phyloP scores from a whole-genome alignment of 2,888 invertebrate species.

The Willowsia nigromaculata region DNA sequence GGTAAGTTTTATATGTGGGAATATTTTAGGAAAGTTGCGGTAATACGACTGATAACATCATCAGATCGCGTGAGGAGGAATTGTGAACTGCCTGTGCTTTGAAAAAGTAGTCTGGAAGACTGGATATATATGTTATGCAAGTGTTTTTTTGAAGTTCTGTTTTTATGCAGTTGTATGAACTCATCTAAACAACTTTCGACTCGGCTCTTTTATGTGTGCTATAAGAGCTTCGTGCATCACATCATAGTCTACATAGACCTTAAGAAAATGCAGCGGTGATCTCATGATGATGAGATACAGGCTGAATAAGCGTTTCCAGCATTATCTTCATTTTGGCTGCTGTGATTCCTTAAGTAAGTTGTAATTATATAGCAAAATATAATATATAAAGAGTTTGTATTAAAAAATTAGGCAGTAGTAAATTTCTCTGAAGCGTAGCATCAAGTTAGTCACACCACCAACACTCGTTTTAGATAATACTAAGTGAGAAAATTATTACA shows the following conservation, averaged over 20 bases:
- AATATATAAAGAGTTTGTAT: too few species aligned
- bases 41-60: slow-evolving; percentile 18
- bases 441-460: too few species aligned
- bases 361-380: too few species aligned
- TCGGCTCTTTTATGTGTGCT: too few species aligned
- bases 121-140: not conserved
- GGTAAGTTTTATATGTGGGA: slow-evolving; percentile 15
- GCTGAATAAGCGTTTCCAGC: slow-evolving; percentile 18
- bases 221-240: slow-evolving; percentile 30
- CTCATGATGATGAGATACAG: not conserved
- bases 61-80: slow-evolving; percentile 1
- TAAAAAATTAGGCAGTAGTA: too few species aligned
- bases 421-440: too few species aligned
- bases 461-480: not conserved
- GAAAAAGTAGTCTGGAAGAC: too few species aligned
- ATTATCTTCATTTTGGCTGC: not conserved
- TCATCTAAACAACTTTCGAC: not conserved
- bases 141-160: not conserved
- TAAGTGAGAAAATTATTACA: not conserved
- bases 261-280: slow-evolving; percentile 21
- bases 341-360: not conserved
- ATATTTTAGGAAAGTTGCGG: slow-evolving; percentile 50
- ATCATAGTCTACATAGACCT: not conserved
- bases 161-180: slow-evolving; percentile 12
- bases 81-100: not conserved